Evolutionary conservation across 2,113 vertebrate species (phyloP), one percentile per base, ranked within the genome.

Genomic region (Desmodus rotundus): DNA sequence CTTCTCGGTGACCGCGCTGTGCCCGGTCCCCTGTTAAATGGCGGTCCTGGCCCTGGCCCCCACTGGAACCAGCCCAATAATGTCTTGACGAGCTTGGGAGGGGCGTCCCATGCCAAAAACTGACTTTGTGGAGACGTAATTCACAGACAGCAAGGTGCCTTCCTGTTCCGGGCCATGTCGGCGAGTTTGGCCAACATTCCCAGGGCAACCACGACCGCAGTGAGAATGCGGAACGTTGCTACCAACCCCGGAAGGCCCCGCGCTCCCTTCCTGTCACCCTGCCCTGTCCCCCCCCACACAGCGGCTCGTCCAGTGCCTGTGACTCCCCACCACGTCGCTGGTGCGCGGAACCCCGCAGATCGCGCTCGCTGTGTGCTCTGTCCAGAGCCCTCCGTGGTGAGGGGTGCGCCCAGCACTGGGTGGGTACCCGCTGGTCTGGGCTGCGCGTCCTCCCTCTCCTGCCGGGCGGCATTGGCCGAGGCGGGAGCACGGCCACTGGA

Each of bases 401-500:
- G 56, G 56, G 56, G 56, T 58, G 56, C 26, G 56, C 9, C 22
- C 24, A 1, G 22, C 56, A 24, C 47, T 26, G 56, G 56, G 22
- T 26, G 56, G 56, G 56, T 2, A 20, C 20, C 54, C 20, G 20
- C 54, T 9, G 54, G 54, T 22, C 19, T 8, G 20, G 54, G 56
- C 22, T 24, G 56, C 3, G 4, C 5, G 5, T 31, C 61, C 61
- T 61, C 4, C 58, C 58, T 3, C 24, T 26, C 10, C 58, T 4
- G 10, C 10, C 58, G 11, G 58, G 58, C 10, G 58, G 4, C 10
- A 10, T 28, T 4, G 65, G 56, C 28, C 12, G 0, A 7, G 11
- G 38, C 3, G 6, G n/a, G 65, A 31, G 47, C 1, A 9, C 0
- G 15, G 0, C 4, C 28, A 1, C 14, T 26, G 5, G 13, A 19